Conservation (phyloP, 2,888 invertebrate genomes). For the Eupsilia transversa region DNA sequence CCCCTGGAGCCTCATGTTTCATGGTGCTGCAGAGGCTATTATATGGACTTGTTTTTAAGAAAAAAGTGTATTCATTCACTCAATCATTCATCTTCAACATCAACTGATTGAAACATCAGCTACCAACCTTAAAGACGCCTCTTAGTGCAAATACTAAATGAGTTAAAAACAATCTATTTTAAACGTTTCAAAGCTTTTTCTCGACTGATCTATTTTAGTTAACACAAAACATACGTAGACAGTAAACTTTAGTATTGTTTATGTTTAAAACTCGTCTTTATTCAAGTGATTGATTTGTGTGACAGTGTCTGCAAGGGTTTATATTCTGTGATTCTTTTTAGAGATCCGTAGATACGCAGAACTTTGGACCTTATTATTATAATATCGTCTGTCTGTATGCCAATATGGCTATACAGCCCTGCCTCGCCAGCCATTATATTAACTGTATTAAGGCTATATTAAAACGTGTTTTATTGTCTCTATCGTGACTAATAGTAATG, state of each 20-base stretch:
- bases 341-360: background rate
- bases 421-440: no score
- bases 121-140: conserved; percentile 1
- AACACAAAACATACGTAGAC: conserved; percentile 26
- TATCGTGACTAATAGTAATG: no score
- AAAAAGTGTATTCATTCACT: no score
- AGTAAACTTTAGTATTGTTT: conserved; percentile 33
- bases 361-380: background rate
- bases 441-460: no score
- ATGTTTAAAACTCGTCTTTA: background rate
- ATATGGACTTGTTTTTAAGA: no score
- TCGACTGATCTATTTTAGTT: conserved; percentile 32
- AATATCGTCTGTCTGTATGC: no score
- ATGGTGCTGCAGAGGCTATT: no score
- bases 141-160: background rate
- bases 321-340: background rate
- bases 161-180: conserved; percentile 15
- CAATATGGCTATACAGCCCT: no score
- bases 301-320: conserved; percentile 10
- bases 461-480: no score
- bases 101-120: background rate
- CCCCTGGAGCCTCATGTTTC: no score
- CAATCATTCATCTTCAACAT: background rate
- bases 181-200: conserved; percentile 3
- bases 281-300: conserved; percentile 38